Evolutionary conservation across 2,888 invertebrate genomes (phyloP).

Genomic region (Marasmarcha lunaedactyla): DNA sequence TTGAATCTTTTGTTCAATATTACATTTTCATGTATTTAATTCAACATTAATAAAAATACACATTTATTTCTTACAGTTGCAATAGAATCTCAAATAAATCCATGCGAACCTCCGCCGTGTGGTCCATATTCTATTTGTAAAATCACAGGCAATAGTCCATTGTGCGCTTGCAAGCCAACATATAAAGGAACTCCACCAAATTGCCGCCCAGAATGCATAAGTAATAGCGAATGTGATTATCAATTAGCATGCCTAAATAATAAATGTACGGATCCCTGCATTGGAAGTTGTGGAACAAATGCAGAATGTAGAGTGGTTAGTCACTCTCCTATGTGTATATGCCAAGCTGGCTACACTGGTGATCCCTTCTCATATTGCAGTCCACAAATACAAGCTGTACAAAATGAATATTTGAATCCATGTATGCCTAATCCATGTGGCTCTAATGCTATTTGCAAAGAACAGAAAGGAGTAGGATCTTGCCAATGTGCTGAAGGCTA

Average conservation of each 20-base stretch:
- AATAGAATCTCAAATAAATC: constrained; percentile 47
- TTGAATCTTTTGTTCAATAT: constrained; percentile 3
- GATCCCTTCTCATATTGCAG: constrained; percentile 81
- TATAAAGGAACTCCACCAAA: constrained; percentile 80
- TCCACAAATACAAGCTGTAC: constrained; percentile 35
- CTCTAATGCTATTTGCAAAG: constrained; percentile 72
- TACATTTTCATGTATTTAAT: too few relatives aligned
- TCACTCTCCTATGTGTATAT: constrained; percentile 80
- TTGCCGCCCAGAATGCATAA: constrained; percentile 83
- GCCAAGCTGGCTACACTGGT: constrained; percentile 76
- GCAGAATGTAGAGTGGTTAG: constrained; percentile 83
- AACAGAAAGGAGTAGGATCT: constrained; percentile 73
- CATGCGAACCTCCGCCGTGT: constrained; percentile 81
- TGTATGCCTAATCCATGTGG: constrained; percentile 77
- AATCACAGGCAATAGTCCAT: constrained; percentile 74
- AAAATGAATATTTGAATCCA: constrained; percentile 59
- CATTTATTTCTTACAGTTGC: constrained; percentile 19
- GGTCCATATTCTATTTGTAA: constrained; percentile 81
- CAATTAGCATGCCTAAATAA: constrained; percentile 79
- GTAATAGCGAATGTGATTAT: constrained; percentile 80
- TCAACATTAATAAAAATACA: too few relatives aligned
- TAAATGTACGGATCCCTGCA: constrained; percentile 82
- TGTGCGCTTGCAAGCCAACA: constrained; percentile 79
- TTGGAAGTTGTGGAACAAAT: constrained; percentile 77
- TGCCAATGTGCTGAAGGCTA: constrained; percentile 75